phyloP scores from a whole-genome alignment of 1,140 invertebrate species.

The Cotesia chilonis region DNA sequence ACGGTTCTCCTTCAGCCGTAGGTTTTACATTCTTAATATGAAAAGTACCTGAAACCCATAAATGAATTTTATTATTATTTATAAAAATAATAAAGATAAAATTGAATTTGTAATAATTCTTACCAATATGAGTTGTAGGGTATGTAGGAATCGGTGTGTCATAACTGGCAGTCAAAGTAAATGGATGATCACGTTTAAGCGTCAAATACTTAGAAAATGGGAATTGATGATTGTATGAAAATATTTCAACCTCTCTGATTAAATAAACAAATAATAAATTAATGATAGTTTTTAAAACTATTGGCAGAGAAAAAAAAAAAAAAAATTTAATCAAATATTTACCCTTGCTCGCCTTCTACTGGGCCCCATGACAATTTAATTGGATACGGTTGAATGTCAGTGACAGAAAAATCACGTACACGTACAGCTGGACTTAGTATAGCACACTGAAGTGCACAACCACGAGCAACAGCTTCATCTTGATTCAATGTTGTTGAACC shows the following conservation, averaged over 20 bases:
- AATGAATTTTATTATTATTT: constrained; percentile 1
- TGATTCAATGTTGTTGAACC: constrained; percentile 96
- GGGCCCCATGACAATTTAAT: constrained; percentile 88
- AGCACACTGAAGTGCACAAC: constrained; percentile 95
- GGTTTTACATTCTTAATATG: constrained; percentile 86
- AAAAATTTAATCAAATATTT: constrained; percentile 42
- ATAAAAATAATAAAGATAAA: constrained; percentile 20
- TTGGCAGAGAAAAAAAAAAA: not conserved
- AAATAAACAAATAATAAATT: constrained; percentile 40
- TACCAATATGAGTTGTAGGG: constrained; percentile 83
- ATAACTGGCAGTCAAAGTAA: constrained; percentile 87
- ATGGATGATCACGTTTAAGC: constrained; percentile 88
- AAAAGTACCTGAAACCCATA: constrained; percentile 74
- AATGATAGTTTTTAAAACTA: constrained; percentile 4
- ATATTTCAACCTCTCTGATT: constrained; percentile 79
- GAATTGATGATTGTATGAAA: constrained; percentile 85
- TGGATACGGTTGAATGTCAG: constrained; percentile 92
- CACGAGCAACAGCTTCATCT: constrained; percentile 96
- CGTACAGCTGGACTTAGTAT: constrained; percentile 96
- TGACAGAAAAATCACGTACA: constrained; percentile 92
- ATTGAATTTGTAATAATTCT: constrained; percentile 42
- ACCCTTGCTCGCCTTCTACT: constrained; percentile 74
- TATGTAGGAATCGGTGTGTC: constrained; percentile 74
- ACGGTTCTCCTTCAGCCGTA: constrained; percentile 83
- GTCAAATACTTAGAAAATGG: constrained; percentile 95